Conservation (phyloP, 2,888 invertebrate genomes). For the Diaphora mendica region DNA sequence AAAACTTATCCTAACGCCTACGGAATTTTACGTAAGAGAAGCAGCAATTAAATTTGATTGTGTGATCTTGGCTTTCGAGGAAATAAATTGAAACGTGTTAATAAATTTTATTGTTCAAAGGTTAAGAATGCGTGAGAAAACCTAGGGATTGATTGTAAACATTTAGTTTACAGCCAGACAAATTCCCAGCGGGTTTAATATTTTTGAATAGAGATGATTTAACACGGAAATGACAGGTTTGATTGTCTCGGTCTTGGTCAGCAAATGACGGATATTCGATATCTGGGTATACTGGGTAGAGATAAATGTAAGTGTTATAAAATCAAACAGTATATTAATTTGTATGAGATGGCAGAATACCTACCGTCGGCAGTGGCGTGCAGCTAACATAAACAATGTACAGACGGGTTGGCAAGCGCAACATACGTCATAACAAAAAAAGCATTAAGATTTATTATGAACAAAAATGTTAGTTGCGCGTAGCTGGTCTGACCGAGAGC, state of each 20-base stretch:
- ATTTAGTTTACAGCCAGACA: conserved; percentile 64
- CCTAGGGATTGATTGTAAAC: conserved; percentile 68
- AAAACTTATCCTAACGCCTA: conserved; percentile 67
- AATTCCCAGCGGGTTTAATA: conserved; percentile 63
- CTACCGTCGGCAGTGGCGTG: conserved; percentile 45
- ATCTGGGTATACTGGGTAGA: conserved; percentile 28
- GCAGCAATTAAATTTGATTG: conserved; percentile 83
- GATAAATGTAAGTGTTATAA: conserved; percentile 46
- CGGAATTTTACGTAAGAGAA: conserved; percentile 73
- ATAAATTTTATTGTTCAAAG: conserved; percentile 80
- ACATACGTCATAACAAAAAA: conserved; percentile 61
- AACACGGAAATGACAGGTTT: conserved; percentile 64
- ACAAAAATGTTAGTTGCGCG: conserved; percentile 70
- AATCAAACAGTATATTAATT: conserved; percentile 53
- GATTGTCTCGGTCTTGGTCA: conserved; percentile 47
- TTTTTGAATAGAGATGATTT: conserved; percentile 62
- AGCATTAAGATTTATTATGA: conserved; percentile 73
- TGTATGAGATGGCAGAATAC: conserved; percentile 55
- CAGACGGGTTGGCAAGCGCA: conserved; percentile 43
- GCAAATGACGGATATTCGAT: conserved; percentile 30
- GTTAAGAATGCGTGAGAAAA: conserved; percentile 77
- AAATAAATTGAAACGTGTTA: conserved; percentile 81
- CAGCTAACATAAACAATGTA: conserved; percentile 50
- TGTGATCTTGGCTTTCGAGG: conserved; percentile 65
- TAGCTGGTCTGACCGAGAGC: conserved; percentile 57